Percentiles rank a stretch among this genome's conserved stretches.
Conservation (phyloP, 2,797 vertebrate species). For the Nothura maculosa region DNA sequence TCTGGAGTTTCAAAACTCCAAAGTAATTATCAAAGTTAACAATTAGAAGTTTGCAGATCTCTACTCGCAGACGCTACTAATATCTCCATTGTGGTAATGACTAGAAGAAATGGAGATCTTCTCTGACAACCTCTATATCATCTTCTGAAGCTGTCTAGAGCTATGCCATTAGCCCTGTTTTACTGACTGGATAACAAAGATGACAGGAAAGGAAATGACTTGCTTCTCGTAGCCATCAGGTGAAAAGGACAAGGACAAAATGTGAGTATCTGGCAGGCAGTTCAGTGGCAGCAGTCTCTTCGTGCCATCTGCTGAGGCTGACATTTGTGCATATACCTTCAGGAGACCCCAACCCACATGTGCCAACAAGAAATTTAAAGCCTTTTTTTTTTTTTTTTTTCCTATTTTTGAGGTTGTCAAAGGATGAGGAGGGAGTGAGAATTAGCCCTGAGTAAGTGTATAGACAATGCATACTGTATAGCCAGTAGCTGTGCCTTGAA, state of each 20-base stretch:
- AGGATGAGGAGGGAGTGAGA: neutral
- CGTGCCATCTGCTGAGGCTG: neutral
- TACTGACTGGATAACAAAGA: neutral
- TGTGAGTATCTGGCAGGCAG: neutral
- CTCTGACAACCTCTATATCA: neutral
- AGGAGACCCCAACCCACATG: neutral
- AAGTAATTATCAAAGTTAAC: neutral
- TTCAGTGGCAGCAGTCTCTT: neutral
- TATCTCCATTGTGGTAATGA: neutral
- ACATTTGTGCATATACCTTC: neutral
- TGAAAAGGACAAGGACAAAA: neutral
- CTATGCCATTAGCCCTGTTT: neutral
- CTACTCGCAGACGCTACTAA: neutral
- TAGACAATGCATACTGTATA: neutral
- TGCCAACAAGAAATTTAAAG: neutral
- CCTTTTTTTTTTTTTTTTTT: neutral
- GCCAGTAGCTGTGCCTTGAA: constrained; percentile 37
- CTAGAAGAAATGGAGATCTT: neutral
- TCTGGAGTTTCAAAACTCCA: neutral
- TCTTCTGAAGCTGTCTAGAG: neutral
- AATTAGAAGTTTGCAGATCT: neutral
- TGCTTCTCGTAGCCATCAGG: neutral
- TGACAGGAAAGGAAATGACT: neutral
- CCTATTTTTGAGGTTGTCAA: neutral
- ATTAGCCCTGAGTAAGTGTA: neutral